Percentiles rank a stretch among this genome's conserved stretches.
Conservation (phyloP, 2,797 vertebrate species). For the Scleropages formosus region DNA sequence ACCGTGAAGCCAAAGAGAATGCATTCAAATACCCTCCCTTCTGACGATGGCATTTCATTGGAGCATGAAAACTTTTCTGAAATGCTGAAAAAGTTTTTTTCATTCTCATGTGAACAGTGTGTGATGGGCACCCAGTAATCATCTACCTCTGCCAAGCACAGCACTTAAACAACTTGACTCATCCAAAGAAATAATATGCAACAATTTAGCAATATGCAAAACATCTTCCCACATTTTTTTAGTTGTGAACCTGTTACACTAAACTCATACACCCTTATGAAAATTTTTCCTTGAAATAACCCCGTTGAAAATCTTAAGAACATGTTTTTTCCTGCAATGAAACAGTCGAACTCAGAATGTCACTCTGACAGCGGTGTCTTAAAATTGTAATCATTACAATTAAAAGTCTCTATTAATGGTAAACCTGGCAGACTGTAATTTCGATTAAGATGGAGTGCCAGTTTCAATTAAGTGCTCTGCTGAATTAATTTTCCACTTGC, state of each 20-base stretch:
- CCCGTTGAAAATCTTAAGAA: too few relatives aligned
- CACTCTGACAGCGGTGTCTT: background rate
- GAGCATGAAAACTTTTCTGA: slow-evolving; percentile 50
- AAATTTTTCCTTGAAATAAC: too few relatives aligned
- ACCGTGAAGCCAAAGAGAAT: slow-evolving; percentile 62
- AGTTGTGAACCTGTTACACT: too few relatives aligned
- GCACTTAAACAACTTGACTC: slow-evolving; percentile 51
- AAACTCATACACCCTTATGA: too few relatives aligned
- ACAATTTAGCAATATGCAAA: too few relatives aligned
- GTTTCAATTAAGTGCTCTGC: background rate
- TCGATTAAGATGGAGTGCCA: background rate
- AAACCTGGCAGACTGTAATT: background rate
- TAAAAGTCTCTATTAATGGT: slow-evolving; percentile 31
- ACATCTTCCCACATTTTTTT: too few relatives aligned
- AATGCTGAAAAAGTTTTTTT: too few relatives aligned
- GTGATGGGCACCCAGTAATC: slow-evolving; percentile 53
- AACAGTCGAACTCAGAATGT: too few relatives aligned
- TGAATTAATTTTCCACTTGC: slow-evolving; percentile 11
- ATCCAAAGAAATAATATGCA: too few relatives aligned
- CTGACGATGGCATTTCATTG: slow-evolving; percentile 54
- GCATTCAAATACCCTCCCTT: slow-evolving; percentile 54
- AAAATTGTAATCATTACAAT: slow-evolving; percentile 27
- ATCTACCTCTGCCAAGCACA: too few relatives aligned
- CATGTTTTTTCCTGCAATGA: too few relatives aligned
- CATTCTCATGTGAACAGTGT: slow-evolving; percentile 46